Conservation (phyloP, 2,888 invertebrate genomes). For the Chirona hameri region DNA sequence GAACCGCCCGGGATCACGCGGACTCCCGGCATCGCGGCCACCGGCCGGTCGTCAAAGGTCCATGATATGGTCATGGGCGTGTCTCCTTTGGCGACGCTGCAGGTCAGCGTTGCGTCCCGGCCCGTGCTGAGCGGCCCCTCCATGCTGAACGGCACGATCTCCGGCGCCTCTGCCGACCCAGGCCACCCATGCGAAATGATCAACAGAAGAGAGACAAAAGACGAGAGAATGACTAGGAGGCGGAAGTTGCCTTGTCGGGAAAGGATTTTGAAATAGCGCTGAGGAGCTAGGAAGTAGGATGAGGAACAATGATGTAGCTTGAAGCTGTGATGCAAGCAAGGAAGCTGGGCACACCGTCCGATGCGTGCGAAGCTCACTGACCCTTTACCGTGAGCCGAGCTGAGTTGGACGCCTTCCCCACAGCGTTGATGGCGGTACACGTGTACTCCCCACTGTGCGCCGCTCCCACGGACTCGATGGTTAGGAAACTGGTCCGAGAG, state of each 20-base stretch:
- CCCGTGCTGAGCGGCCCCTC: conserved; percentile 68
- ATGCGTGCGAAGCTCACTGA: conserved; percentile 43
- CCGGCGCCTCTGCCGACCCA: conserved; percentile 51
- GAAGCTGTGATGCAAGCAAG: no score
- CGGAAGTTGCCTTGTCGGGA: no score
- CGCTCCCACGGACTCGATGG: conserved; percentile 64
- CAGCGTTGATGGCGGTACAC: conserved; percentile 68
- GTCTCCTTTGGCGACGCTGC: conserved; percentile 48
- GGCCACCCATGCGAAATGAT: no score
- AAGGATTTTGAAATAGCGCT: no score
- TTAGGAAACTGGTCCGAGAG: conserved; percentile 61
- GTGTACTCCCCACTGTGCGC: conserved; percentile 71
- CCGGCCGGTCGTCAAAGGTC: conserved; percentile 43
- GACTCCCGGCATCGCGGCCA: conserved; percentile 48
- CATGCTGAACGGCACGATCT: conserved; percentile 68
- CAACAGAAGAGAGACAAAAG: no score
- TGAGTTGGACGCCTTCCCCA: conserved; percentile 64
- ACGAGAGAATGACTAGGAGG: no score
- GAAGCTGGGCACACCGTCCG: no score
- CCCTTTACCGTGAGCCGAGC: conserved; percentile 70
- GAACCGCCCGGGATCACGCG: conserved; percentile 57
- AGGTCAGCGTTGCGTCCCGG: conserved; percentile 57
- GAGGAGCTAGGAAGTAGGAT: no score
- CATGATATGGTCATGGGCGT: conserved; percentile 48
- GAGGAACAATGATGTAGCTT: no score